Evolutionary conservation across 2,888 invertebrate species (phyloP), one percentile per base, ranked within the genome.

Genomic region (Willowsia nigromaculata): DNA sequence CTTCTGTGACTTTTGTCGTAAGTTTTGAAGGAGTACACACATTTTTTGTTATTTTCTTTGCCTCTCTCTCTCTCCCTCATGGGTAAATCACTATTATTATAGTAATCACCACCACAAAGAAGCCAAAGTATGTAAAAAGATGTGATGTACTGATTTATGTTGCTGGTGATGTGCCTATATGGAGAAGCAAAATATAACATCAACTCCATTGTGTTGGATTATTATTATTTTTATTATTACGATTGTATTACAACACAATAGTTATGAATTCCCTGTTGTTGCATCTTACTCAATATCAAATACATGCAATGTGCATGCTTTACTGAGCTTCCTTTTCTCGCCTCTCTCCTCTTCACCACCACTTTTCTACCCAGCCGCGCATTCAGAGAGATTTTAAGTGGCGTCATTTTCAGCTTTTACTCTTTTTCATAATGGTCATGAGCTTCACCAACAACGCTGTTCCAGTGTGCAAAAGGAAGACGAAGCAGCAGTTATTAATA

Each of bases 331-430:
- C 56, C 11, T 43, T 71, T 71, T 74, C 68, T 74, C 47, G 68
- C 33, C 71, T 74, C 25, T 40, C n/a, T 22, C 27, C 65, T 9
- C 15, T 37, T 78, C 78, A 53, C 37, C 15, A 53, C 47, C 74
- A 74, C 74, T 9, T 6, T 56, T 6, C 22, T 33, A 18, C 65
- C 15, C 71, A 78, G 18, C 15, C 1, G n/a, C 65, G 11, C n/a
- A 33, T 56, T n/a, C 13, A 78, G 53, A 33, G 9, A 33, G 18
- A 78, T 43, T 82, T 56, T 43, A 65, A 68, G 74, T 56, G 62
- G 62, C 62, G 56, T 50, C 85, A 85, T 85, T 85, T 76, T 78
- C 62, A 78, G 78, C 15, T 76, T 53, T 53, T 53, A 53, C 30
- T 50, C 47, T 30, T 76, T 40, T 25, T 27, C 22, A 2, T 40